These are phyloP conservation scores for Syngnathoides biaculeatus DNA, from an alignment of 2,113 vertebrate species.

Conservation along the genomic window DNA sequence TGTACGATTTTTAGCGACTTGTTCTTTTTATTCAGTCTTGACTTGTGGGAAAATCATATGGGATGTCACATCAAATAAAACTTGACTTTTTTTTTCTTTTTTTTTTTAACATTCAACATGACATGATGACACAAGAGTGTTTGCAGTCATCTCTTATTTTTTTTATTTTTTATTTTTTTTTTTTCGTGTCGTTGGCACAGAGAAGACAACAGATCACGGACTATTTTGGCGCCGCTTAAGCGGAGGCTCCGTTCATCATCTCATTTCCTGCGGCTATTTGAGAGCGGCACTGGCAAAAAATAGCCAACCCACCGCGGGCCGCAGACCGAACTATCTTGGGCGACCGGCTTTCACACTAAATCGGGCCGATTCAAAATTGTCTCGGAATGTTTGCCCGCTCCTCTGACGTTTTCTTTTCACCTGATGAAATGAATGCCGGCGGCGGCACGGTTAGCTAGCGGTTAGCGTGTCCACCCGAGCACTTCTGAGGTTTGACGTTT, in stretches of 20 bases:
- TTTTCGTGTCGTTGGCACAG: constrained; percentile 29
- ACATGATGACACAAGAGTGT: neutral
- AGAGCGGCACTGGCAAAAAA: constrained; percentile 58
- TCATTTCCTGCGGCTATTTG: constrained; percentile 73
- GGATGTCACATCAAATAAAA: neutral
- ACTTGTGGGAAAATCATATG: neutral
- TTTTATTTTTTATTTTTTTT: constrained; percentile 19
- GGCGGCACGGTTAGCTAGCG: neutral
- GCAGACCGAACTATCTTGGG: constrained; percentile 55
- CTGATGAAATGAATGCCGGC: neutral
- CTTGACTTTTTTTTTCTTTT: neutral
- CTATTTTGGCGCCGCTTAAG: constrained; percentile 58
- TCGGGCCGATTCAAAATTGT: constrained; percentile 66
- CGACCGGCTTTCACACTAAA: constrained; percentile 61
- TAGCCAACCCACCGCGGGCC: constrained; percentile 52
- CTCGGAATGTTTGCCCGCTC: constrained; percentile 66
- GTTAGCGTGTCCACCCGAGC: constrained; percentile 22
- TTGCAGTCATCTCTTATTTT: constrained; percentile 19
- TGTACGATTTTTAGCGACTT: neutral
- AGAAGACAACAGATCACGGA: constrained; percentile 55
- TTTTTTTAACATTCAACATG: neutral
- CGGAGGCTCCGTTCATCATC: constrained; percentile 65
- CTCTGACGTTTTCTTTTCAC: constrained; percentile 72
- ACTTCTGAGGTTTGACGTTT: neutral
- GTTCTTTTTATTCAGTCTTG: neutral